Evolutionary conservation across 1,140 invertebrate species (phyloP), one percentile per base, ranked within the genome.

Genomic region (Anthonomus grandis): DNA sequence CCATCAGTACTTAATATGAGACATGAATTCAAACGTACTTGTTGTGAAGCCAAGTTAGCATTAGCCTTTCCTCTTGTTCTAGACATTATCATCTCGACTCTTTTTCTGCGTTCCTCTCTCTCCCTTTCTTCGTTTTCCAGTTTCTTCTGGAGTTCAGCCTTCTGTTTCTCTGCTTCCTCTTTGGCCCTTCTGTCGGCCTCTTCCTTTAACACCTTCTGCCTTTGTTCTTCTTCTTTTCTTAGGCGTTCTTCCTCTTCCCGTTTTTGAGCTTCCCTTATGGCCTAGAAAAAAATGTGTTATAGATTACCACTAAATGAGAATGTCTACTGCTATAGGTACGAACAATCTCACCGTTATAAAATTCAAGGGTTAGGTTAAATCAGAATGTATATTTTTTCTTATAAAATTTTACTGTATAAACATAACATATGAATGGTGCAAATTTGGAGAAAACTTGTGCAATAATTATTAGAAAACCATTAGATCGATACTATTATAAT

Each of bases 81-180:
- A 27, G 82, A 78, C 89, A 91, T 91, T 60, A 91, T 91, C 38
- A 87, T 87, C 73, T 91, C 89, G 2, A 91, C 88, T 45, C 89
- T 78, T 70, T 86, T 89, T 41, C 87, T 81, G 63, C 89, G 78
- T 38, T 83, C 85, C 64, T 87, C 82, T 60, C 89, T 75, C 66
- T 90, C 89, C 69, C 87, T 87, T 66, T 91, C 89, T 73, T 91
- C 89, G 59, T 85, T 85, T 64, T 85, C 85, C 24, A 89, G 74
- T 57, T 83, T 80, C 66, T 88, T 84, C 58, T 86, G 86, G 64
- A 85, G 83, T 73, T 90, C 87, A 62, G 83, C 75, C 67, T 86
- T 81, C 70, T 84, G 81, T 66, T 83, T 86, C 66, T 91, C 90
- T 1, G 85, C 86, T 72, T 92, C 89, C 74, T 90, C 87, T 62